These are phyloP conservation scores for Dinocampus coccinellae DNA, from an alignment of 2,888 invertebrate species.

Conservation along the genomic window DNA sequence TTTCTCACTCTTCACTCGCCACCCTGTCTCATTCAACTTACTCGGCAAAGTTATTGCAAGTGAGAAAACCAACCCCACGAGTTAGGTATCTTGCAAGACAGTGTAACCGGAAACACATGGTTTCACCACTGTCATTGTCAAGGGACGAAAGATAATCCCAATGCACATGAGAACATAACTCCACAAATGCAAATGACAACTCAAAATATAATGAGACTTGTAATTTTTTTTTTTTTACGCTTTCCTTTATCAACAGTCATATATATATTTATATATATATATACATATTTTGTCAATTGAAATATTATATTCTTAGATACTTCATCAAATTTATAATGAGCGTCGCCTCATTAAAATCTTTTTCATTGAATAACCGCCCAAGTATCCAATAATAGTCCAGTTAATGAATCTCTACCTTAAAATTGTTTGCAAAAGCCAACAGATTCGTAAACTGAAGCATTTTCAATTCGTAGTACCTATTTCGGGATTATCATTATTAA, in stretches of 20 bases:
- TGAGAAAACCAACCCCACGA: slow-evolving; percentile 19
- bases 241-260: too few species aligned
- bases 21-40: slow-evolving; percentile 12
- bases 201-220: background rate
- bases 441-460: background rate
- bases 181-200: background rate
- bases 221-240: background rate
- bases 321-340: background rate
- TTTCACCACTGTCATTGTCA: background rate
- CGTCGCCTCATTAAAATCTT: background rate
- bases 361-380: background rate
- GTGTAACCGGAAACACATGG: slow-evolving; percentile 24
- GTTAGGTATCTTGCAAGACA: slow-evolving; percentile 11
- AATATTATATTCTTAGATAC: background rate
- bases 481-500: background rate
- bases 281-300: background rate
- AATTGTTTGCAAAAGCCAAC: background rate
- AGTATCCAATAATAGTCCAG: background rate
- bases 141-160: background rate
- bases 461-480: background rate
- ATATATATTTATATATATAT: background rate
- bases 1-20: background rate
- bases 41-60: slow-evolving; percentile 12
- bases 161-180: background rate
- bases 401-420: background rate